These are phyloP conservation scores for Planiliza haematocheilus DNA, from an alignment of 2,113 vertebrate genomes.

Conservation along the genomic window DNA sequence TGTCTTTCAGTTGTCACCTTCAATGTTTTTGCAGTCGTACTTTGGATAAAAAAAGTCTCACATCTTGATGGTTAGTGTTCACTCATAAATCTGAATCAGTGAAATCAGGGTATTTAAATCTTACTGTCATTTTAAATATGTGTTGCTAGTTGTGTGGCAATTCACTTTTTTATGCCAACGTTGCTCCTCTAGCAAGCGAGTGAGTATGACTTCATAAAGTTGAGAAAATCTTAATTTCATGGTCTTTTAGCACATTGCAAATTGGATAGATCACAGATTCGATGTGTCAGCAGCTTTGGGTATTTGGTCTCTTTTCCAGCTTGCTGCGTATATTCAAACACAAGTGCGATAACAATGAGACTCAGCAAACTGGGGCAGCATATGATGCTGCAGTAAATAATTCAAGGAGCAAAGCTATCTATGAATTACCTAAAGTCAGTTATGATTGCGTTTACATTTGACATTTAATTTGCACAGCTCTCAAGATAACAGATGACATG, in stretches of 20 bases:
- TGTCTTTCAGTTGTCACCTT: too few species aligned
- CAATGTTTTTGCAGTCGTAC: too few species aligned
- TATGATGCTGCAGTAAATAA: slow-evolving; percentile 29
- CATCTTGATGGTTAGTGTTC: too few species aligned
- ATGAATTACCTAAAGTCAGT: too few species aligned
- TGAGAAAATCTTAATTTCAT: slow-evolving; percentile 52
- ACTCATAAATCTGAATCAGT: too few species aligned
- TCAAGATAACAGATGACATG: slow-evolving; percentile 1
- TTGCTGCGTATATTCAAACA: not conserved
- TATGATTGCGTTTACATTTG: not conserved
- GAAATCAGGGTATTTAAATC: too few species aligned
- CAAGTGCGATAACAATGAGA: not conserved
- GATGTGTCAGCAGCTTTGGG: slow-evolving; percentile 20
- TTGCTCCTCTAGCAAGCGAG: not conserved
- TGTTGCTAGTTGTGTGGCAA: not conserved
- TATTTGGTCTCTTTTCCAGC: not conserved
- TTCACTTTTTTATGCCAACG: not conserved
- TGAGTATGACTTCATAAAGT: slow-evolving; percentile 14
- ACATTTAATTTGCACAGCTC: slow-evolving; percentile 18
- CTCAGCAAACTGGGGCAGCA: slow-evolving; percentile 14
- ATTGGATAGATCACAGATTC: slow-evolving; percentile 15
- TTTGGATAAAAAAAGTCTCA: too few species aligned
- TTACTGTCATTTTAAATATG: too few species aligned
- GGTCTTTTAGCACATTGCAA: slow-evolving; percentile 16
- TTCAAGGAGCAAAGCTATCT: not conserved